Base-by-base conservation (phyloP, 2,888 invertebrate species). In the Chamaedrilus cognettii region DNA sequence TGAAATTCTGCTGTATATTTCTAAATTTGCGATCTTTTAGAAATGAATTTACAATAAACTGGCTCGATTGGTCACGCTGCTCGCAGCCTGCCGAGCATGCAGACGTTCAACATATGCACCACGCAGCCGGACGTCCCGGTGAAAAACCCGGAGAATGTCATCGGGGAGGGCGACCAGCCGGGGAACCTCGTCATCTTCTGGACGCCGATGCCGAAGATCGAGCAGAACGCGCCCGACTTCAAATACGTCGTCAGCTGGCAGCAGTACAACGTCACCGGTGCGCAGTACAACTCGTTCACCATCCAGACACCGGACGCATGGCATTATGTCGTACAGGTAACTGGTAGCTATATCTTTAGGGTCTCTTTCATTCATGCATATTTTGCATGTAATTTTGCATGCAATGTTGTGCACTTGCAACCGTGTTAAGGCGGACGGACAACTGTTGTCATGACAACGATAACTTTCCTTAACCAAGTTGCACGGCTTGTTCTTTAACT, bases 171-270 rank as follows among this genome's bases (percentile, higher is more conserved):
- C 1, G 79, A 80, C 61, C 70, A 72, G 51, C 74, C 72, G 34
- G 72, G 75, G 30, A 77, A 76, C 35, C 76, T 83, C 11, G 76
- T 79, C 58, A 78, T 83, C 34, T 80, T 80, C 66, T 83, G 83
- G 83, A 82, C 81, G 90, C 90, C 91, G 73, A 97, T 99, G 96
- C 91, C 94, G 0, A 90, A 93, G 84, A 93, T 97, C 75, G 96
- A 98, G 78, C 97, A 98, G 86, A 96, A 98, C 86, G 98, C 92
- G 0, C 94, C 93, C 0, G 90, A 90, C 56, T 98, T 99, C 86
- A 90, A 91, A 82, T 99, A 99, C 85, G 88, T 90, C 68, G 91
- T 98, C 31, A 90, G 89, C 74, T 96, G 92, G 88, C 90, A 90
- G 73, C 88, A 90, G 64, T 91, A 92, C 81, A 77, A 78, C 52